These are phyloP conservation scores for Dermatophagoides farinae DNA, from an alignment of 1,140 invertebrate species.

Conservation along the genomic window DNA sequence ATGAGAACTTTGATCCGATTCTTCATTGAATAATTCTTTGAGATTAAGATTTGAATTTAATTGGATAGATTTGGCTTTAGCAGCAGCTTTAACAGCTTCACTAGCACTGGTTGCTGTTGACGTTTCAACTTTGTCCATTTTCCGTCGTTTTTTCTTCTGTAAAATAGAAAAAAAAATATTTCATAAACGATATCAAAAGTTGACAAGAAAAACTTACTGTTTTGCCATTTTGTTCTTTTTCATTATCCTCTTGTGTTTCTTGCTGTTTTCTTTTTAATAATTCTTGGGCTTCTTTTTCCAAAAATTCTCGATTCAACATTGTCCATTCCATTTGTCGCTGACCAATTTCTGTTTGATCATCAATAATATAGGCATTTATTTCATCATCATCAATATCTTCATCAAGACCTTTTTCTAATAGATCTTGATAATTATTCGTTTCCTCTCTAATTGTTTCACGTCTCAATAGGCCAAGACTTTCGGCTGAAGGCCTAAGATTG, in stretches of 20 bases:
- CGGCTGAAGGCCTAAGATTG: slow-evolving; percentile 23
- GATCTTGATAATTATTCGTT: background rate
- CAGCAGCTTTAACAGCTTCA: slow-evolving; percentile 3
- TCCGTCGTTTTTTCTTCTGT: background rate
- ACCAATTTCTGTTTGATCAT: background rate
- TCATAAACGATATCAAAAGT: background rate
- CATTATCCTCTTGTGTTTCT: slow-evolving; percentile 12
- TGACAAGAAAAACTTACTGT: background rate
- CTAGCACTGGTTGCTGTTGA: background rate
- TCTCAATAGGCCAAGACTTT: slow-evolving; percentile 24
- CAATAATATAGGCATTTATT: slow-evolving; percentile 37
- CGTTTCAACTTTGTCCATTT: background rate
- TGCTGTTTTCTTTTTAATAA: slow-evolving; percentile 5
- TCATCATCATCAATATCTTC: slow-evolving; percentile 69
- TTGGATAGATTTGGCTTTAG: background rate
- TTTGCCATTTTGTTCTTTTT: background rate
- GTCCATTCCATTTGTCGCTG: slow-evolving; percentile 39
- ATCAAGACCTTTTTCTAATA: slow-evolving; percentile 40
- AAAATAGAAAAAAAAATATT: background rate
- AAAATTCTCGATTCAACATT: slow-evolving; percentile 56
- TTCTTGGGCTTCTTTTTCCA: slow-evolving; percentile 27
- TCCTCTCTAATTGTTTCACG: background rate
- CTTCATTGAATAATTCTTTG: slow-evolving; percentile 45
- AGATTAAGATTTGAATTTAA: slow-evolving; percentile 29
- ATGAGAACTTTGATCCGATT: slow-evolving; percentile 17